A percentile compares a stretch with the other conserved stretches of the same genome.
Evolutionary conservation across 1,140 invertebrate species (phyloP).

Genomic region (Magallana angulata): DNA sequence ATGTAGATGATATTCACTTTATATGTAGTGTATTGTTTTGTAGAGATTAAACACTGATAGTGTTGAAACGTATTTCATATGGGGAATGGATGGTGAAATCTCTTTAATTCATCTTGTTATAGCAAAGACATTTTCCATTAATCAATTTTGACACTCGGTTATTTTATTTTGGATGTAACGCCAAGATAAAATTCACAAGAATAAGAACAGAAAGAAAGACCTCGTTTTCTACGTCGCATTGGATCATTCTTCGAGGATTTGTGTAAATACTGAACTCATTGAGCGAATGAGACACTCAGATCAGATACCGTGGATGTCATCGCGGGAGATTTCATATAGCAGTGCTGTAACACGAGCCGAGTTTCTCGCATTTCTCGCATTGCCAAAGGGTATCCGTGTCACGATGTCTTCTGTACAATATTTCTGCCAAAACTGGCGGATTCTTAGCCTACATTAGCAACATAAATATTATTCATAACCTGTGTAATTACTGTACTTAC

Average conservation of each 20-base stretch:
- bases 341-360: neutral
- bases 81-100: too few relatives aligned
- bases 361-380: constrained; percentile 22
- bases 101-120: too few relatives aligned
- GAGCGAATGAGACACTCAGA: neutral
- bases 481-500: neutral
- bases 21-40: too few relatives aligned
- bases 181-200: neutral
- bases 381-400: constrained; percentile 20
- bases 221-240: neutral
- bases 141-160: neutral
- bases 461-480: too few relatives aligned
- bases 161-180: neutral
- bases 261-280: neutral
- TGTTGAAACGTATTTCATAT: too few relatives aligned
- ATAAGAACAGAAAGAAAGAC: neutral
- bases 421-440: too few relatives aligned
- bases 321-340: neutral
- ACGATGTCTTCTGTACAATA: neutral
- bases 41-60: too few relatives aligned
- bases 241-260: neutral
- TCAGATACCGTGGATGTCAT: neutral
- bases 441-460: too few relatives aligned
- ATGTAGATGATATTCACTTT: too few relatives aligned
- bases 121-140: too few relatives aligned